A percentile compares a stretch with the other conserved stretches of the same genome.
Conservation (phyloP, 1,140 invertebrate genomes). For the Megalonaias nervosa region DNA sequence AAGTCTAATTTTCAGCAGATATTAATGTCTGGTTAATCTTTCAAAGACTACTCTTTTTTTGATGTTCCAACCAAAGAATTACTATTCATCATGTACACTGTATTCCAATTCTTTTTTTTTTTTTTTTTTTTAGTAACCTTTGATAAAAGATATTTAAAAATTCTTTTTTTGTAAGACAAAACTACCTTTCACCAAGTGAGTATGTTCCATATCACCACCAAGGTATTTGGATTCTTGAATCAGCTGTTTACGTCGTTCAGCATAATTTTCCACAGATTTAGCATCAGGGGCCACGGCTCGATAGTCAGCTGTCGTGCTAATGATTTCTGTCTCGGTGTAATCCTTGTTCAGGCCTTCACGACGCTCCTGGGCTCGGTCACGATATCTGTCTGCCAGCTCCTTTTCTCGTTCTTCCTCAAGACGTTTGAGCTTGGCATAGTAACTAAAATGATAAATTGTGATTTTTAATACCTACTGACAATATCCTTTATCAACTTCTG, state of each 20-base stretch:
- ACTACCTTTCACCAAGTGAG: constrained; percentile 96
- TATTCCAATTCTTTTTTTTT: too few species aligned
- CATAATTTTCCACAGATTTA: constrained; percentile 91
- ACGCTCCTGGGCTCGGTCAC: constrained; percentile 91
- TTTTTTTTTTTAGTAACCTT: too few species aligned
- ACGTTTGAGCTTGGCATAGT: constrained; percentile 94
- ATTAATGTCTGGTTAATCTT: too few species aligned
- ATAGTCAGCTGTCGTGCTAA: constrained; percentile 91
- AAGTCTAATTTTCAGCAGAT: too few species aligned
- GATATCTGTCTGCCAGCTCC: constrained; percentile 94
- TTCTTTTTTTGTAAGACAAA: too few species aligned
- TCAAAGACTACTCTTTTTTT: too few species aligned
- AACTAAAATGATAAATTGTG: constrained; percentile 71
- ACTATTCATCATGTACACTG: too few species aligned
- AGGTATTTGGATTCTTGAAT: constrained; percentile 99
- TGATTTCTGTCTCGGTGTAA: constrained; percentile 86
- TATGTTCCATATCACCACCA: constrained; percentile 99
- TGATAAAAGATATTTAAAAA: too few species aligned
- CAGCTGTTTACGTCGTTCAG: constrained; percentile 94
- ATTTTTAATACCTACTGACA: not conserved
- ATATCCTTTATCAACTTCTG: not conserved
- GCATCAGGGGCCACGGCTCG: constrained; percentile 95
- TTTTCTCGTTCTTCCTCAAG: constrained; percentile 97
- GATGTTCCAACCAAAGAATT: too few species aligned
- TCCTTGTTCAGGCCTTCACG: constrained; percentile 89